Evolutionary conservation across 2,113 vertebrate genomes (phyloP).

Genomic region (Globicephala melas): DNA sequence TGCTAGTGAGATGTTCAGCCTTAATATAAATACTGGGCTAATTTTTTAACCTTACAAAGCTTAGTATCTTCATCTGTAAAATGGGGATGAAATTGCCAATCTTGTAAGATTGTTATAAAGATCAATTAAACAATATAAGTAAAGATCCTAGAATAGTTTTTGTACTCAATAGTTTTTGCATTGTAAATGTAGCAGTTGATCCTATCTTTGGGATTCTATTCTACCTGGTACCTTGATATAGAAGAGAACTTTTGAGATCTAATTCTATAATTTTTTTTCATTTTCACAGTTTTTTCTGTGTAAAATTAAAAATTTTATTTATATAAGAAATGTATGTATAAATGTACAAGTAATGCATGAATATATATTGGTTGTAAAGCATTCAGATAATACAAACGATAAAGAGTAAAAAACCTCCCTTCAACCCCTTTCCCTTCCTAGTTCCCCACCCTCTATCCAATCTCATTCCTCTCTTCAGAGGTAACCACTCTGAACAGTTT

Average conservation of each 20-base stretch:
- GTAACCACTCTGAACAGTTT: not conserved
- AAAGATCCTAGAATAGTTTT: not conserved
- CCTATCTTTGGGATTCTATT: conserved; percentile 4
- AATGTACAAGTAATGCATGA: not conserved
- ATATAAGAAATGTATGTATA: not conserved
- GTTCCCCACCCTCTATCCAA: not conserved
- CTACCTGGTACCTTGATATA: not conserved
- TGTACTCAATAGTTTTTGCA: not conserved
- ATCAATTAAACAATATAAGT: not conserved
- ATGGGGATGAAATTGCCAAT: not conserved
- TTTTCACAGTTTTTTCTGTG: conserved; percentile 5
- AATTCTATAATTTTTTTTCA: not conserved
- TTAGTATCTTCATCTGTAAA: not conserved
- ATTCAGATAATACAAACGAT: not conserved
- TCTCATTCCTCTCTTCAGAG: not conserved
- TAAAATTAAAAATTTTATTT: conserved; percentile 33
- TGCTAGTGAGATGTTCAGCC: not conserved
- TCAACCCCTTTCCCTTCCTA: not conserved
- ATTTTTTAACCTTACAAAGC: not conserved
- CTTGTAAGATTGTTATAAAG: not conserved
- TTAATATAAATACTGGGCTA: not conserved
- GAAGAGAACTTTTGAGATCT: conserved; percentile 10
- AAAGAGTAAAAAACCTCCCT: not conserved
- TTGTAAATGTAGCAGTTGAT: conserved; percentile 1
- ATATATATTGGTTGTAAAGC: not conserved